These are phyloP conservation scores for Ceratosolen solmsi DNA, from an alignment of 1,140 invertebrate genomes.

Conservation along the genomic window DNA sequence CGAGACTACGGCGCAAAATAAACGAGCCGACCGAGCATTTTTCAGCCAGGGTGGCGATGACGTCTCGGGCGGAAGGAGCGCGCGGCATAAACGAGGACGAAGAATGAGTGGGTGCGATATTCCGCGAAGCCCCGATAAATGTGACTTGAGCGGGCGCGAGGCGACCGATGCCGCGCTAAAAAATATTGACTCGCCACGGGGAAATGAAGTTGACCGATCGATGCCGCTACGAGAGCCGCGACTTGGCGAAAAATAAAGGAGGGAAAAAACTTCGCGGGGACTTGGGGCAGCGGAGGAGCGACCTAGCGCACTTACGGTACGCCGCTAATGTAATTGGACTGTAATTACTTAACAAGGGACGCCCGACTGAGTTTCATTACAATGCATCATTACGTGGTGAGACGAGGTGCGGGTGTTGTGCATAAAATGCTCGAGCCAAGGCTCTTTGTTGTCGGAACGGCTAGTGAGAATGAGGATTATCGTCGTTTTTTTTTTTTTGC, in stretches of 20 bases:
- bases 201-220: neutral
- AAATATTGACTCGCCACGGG: slow-evolving; percentile 12
- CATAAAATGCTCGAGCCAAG: neutral
- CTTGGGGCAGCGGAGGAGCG: neutral
- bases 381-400: slow-evolving; percentile 24
- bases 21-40: neutral
- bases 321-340: slow-evolving; percentile 43
- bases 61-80: neutral
- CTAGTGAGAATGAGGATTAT: neutral
- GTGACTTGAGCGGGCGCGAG: neutral
- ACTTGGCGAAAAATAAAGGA: neutral
- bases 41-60: neutral
- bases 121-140: neutral
- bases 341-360: slow-evolving; percentile 44
- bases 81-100: too few species aligned
- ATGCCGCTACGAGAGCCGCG: neutral
- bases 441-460: neutral
- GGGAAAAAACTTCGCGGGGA: neutral
- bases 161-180: neutral
- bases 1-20: neutral
- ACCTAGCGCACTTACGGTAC: neutral
- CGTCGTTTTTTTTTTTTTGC: too few species aligned
- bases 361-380: slow-evolving; percentile 16
- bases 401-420: neutral
- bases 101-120: neutral